phyloP scores from a whole-genome alignment of 2,113 vertebrate species.

The Perca schrenkii region DNA sequence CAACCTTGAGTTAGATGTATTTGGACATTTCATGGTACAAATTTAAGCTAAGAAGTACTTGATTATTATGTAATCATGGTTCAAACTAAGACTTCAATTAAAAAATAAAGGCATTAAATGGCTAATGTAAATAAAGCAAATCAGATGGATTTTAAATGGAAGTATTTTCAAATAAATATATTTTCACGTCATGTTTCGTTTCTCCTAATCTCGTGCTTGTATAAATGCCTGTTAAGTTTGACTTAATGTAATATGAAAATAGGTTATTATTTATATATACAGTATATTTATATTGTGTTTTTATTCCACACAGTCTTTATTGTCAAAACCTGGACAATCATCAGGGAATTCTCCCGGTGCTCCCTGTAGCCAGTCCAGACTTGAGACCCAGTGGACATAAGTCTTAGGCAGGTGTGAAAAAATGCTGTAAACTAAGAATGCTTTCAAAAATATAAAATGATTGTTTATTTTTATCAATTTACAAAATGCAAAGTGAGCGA shows the following conservation, averaged over 20 bases:
- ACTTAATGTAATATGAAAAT: background rate
- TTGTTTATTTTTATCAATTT: too few species aligned
- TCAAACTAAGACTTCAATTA: background rate
- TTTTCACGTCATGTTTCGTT: conserved; percentile 36
- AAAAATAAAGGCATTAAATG: conserved; percentile 16
- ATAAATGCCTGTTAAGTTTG: background rate
- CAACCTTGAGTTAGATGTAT: background rate
- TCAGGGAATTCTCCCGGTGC: background rate
- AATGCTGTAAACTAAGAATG: too few species aligned
- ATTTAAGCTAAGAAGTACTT: background rate
- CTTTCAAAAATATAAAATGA: too few species aligned
- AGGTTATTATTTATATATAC: background rate
- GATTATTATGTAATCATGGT: background rate
- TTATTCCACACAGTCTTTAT: background rate
- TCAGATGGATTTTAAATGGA: conserved; percentile 28
- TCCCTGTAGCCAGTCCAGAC: background rate
- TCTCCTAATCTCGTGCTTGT: background rate
- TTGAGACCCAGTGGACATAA: background rate
- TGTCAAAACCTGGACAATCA: background rate
- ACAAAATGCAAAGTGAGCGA: too few species aligned
- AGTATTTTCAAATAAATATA: conserved; percentile 71
- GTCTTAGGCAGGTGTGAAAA: too few species aligned
- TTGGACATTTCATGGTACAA: conserved; percentile 7
- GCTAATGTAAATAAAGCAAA: conserved; percentile 54
- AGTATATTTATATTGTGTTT: background rate